Evolutionary conservation across 2,888 invertebrate species (phyloP), one percentile per base, ranked within the genome.

Genomic region (Notodonta ziczac): DNA sequence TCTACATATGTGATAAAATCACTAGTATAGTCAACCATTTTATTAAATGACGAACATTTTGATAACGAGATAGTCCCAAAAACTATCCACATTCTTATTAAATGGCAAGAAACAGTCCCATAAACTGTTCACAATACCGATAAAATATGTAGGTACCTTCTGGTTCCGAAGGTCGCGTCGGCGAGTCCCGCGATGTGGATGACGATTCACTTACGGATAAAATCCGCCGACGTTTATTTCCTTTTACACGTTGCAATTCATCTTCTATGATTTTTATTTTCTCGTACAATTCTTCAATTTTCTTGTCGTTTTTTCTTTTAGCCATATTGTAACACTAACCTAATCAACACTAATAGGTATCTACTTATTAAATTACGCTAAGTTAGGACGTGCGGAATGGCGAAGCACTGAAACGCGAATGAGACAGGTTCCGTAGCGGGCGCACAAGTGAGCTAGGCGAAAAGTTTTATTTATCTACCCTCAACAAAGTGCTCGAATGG

Each of bases 331-430:
- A 24, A 24, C 24, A 24, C 24, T 46, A 13, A 46, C 13, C 13
- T 13, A 46, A 46, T 12, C 10, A 46, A 10, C 46, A 8, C 12
- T 46, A 5, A 5, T 46, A 24, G 24, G n/a, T n/a, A n/a, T 6
- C 42, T 42, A 24, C 24, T 24, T 24, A 24, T 24, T 24, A 24
- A 24, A 46, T 13, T 46, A 10, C 39, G 8, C 39, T 39, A 7
- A 39, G 39, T 39, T 39, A 39, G 8, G 10, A 13, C 13, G 13
- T 46, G 46, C 12, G 13, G 10, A 46, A 13, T 46, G 46, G 46
- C 46, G 46, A 46, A 46, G 46, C 46, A 46, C 46, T 46, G 46
- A 46, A 46, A 46, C 46, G 46, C 46, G 46, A 46, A 46, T 46
- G 46, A 13, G 46, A 39, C 8, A 8, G 7, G 8, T 7, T 7